Percentiles rank a stretch among this genome's conserved stretches.
Conservation (phyloP, 2,888 invertebrate species). For the Trichogramma dendrolimi region DNA sequence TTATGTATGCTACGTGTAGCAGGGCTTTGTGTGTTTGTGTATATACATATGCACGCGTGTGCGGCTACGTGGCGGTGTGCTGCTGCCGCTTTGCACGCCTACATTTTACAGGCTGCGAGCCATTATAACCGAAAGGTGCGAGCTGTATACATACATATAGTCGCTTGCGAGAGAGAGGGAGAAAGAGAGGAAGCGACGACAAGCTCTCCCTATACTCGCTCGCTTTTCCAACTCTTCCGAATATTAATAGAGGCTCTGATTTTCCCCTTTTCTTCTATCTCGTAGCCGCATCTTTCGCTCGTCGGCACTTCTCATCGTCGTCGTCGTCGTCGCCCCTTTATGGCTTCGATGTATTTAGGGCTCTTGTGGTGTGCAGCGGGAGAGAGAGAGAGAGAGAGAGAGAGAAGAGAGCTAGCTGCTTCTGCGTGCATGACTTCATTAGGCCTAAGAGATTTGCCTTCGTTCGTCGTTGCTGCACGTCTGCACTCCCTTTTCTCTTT, state of each 20-base stretch:
- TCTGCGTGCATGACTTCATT: neutral
- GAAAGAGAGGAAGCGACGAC: slow-evolving; percentile 1
- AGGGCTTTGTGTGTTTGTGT: too few species aligned
- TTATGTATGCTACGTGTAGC: too few species aligned
- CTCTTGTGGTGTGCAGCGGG: neutral
- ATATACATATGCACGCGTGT: too few species aligned
- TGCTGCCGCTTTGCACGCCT: too few species aligned
- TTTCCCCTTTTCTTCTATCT: neutral
- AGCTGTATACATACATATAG: too few species aligned
- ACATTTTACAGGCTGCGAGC: too few species aligned
- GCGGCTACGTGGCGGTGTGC: too few species aligned
- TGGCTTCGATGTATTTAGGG: neutral
- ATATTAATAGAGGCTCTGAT: slow-evolving; percentile 14
- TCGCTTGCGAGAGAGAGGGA: neutral
- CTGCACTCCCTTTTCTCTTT: too few species aligned
- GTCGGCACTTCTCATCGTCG: neutral
- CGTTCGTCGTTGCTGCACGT: too few species aligned
- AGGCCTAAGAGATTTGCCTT: neutral
- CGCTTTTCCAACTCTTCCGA: slow-evolving; percentile 1
- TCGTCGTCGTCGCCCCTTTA: neutral
- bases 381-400: neutral
- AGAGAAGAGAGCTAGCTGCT: neutral
- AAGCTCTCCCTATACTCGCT: neutral
- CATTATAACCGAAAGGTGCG: too few species aligned
- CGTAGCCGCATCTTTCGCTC: neutral